These are phyloP conservation scores for Zaprionus africanus DNA, from an alignment of 1,140 invertebrate species.

Conservation along the genomic window DNA sequence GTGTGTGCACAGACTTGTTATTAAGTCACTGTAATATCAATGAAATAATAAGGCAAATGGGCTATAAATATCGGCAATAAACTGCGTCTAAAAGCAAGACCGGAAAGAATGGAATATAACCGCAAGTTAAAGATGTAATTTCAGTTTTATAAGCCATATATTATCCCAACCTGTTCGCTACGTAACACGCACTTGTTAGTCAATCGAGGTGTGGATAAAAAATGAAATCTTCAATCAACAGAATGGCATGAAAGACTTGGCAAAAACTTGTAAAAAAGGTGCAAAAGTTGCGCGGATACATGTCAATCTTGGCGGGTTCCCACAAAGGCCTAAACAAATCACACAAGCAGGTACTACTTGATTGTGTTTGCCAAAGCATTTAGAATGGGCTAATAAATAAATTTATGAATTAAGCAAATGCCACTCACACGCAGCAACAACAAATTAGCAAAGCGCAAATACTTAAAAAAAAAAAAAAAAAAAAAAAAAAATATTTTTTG, in stretches of 20 bases:
- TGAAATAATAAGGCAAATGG: slow-evolving; percentile 9
- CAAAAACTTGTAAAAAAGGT: background rate
- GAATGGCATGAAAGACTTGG: background rate
- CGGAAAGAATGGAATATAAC: background rate
- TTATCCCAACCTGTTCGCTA: background rate
- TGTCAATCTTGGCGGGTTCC: slow-evolving; percentile 29
- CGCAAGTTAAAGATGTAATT: background rate
- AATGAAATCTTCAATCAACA: slow-evolving; percentile 4
- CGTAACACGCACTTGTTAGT: slow-evolving; percentile 33
- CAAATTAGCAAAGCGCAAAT: background rate
- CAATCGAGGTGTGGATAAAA: slow-evolving; percentile 15
- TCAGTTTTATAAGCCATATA: slow-evolving; percentile 16
- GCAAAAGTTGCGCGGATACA: slow-evolving; percentile 12
- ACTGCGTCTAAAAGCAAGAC: background rate
- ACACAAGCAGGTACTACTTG: slow-evolving; percentile 27
- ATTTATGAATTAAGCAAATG: slow-evolving; percentile 41
- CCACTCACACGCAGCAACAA: slow-evolving; percentile 25
- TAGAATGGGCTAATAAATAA: slow-evolving; percentile 40
- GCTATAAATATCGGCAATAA: slow-evolving; percentile 9
- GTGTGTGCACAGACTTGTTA: background rate
- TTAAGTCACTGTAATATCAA: slow-evolving; percentile 9
- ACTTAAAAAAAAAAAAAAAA: background rate
- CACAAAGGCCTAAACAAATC: slow-evolving; percentile 17
- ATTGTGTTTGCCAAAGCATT: slow-evolving; percentile 35
- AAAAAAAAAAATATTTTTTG: background rate